Conservation (phyloP, 2,888 invertebrate species). For the Philereme transversata region DNA sequence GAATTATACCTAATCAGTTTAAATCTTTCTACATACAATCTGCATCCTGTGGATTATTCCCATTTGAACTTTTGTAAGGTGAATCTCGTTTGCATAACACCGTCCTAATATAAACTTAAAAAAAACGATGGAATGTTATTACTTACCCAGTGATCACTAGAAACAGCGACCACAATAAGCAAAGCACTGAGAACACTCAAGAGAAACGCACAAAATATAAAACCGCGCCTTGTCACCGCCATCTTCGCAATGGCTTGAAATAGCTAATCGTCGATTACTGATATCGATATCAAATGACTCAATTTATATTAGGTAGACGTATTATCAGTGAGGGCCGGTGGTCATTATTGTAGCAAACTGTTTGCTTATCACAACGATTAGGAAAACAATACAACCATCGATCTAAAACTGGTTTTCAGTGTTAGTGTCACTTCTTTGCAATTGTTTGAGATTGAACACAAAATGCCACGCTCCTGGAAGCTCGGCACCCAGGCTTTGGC, state of each 20-base stretch:
- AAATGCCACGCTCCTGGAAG: no score
- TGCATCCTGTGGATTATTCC: no score
- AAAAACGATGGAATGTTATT: background rate
- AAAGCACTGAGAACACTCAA: slow-evolving; percentile 66
- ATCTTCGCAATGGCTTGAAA: slow-evolving; percentile 50
- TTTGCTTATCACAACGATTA: background rate
- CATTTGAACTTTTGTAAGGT: no score
- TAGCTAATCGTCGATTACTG: slow-evolving; percentile 33
- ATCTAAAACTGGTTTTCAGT: no score
- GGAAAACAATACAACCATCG: no score
- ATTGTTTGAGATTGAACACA: no score
- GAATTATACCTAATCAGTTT: no score
- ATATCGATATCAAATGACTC: slow-evolving; percentile 23
- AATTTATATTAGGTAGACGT: slow-evolving; percentile 14
- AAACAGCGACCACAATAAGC: slow-evolving; percentile 61
- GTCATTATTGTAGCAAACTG: background rate
- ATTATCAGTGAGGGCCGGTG: slow-evolving; percentile 12
- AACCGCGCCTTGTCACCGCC: slow-evolving; percentile 74
- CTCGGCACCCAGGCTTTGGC: no score
- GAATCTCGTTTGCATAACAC: no score
- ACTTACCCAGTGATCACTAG: slow-evolving; percentile 79
- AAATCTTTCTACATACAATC: no score
- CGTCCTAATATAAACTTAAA: no score
- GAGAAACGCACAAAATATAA: slow-evolving; percentile 71
- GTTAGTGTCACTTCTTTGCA: no score